Evolutionary conservation across 2,888 invertebrate genomes (phyloP).

Genomic region (Coenonympha glycerion): DNA sequence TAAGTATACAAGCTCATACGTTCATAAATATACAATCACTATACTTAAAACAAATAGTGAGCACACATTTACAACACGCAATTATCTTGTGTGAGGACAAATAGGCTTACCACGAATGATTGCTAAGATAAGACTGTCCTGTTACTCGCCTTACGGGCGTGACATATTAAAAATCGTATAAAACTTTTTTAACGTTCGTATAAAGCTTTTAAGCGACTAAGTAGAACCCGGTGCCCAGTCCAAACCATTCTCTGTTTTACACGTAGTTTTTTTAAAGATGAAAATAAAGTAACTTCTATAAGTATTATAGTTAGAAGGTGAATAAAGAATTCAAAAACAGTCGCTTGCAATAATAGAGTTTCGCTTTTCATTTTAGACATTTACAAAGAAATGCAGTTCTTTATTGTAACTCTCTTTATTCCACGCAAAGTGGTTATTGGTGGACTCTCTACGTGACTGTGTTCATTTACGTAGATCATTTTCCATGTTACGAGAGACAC

Average conservation of each 20-base stretch:
- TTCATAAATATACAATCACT: not conserved
- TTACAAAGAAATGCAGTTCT: not conserved
- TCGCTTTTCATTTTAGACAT: conserved; percentile 8
- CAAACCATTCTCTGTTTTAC: no score
- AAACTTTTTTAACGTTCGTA: not conserved
- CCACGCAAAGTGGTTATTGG: not conserved
- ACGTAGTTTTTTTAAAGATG: no score
- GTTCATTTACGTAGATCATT: conserved; percentile 1
- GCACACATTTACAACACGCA: conserved; percentile 6
- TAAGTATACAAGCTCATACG: not conserved
- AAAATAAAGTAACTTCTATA: no score
- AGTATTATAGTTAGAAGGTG: no score
- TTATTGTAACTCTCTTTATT: not conserved
- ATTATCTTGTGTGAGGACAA: conserved; percentile 4
- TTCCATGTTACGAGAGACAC: conserved; percentile 3
- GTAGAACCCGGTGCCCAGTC: no score
- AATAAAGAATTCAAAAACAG: no score
- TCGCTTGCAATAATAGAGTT: not conserved
- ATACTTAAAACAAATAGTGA: not conserved
- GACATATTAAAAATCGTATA: no score
- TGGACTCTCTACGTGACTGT: conserved; percentile 6
- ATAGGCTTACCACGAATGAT: not conserved
- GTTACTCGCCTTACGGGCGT: not conserved
- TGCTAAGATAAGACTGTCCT: not conserved
- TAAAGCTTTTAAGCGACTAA: not conserved